Evolutionary conservation across 2,888 invertebrate species (phyloP), one percentile per base, ranked within the genome.

Genomic region (Agrilus cyanescens): DNA sequence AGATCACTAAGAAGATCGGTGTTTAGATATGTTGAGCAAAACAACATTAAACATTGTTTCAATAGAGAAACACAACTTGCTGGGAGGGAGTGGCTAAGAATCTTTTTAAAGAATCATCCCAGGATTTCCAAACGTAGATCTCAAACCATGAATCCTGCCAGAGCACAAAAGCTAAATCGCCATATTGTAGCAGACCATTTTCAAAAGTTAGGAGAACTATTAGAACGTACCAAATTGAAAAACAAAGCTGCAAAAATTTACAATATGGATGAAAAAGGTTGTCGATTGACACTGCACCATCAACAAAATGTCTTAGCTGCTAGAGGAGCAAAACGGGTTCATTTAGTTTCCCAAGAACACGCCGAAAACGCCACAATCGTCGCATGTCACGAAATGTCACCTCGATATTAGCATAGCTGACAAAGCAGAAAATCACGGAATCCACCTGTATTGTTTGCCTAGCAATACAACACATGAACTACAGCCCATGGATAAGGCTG

Each of bases 391-490:
- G n/a, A n/a, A n/a, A n/a, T 55, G 46, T 41, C 59, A 59, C 43
- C 49, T 57, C 16, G 56, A 58, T 42, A 44, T 48, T 37, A 48
- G 49, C 18, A 59, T 60, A 41, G 55, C 53, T n/a, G 57, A 56
- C 12, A 51, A 45, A 15, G 58, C 60, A 25, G 56, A 56, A 14
- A 41, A 46, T 44, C 40, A 44, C 32, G 52, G 46, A n/a, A 56
- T 61, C 32, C 51, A 47, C 37, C 46, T 60, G 34, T 59, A 53
- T 41, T 61, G 62, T 48, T 47, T 64, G 18, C 61, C 59, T 8
- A 55, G 54, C 30, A 63, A 63, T 38, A 62, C 59, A 2, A 61
- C 61, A 0, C 59, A 61, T 46, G 58, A 61, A 41, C 46, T 62
- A 2, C 61, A 61, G 46, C 60, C 59, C 1, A 48, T 62, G 46